Base-by-base conservation (phyloP, 1,140 invertebrate species). In the Papilio aristodemus region DNA sequence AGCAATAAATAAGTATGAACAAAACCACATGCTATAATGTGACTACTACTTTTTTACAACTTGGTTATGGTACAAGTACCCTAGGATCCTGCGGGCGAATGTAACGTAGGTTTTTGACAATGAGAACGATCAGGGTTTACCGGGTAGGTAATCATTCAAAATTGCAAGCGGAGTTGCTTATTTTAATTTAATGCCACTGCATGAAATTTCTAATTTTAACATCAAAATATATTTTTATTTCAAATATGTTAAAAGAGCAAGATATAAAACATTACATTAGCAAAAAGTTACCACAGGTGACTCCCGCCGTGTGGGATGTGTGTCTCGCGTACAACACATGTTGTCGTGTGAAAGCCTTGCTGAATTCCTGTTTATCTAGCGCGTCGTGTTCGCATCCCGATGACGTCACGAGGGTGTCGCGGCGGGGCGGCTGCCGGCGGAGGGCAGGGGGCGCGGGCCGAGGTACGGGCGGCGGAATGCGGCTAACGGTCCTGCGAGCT, bases 401-500 rank as follows among this genome's bases (percentile, higher is more conserved):
- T 43, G 71, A 70, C 69, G 67, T 72, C 71, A 69, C 32, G 57
- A 62, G 54, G 46, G 46, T 54, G 10, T 25, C 11, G 9, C 66
- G 59, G 50, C 69, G 62, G 6, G 67, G 66, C 66, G 67, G 69
- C 66, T 71, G 60, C 22, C 67, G 62, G 71, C 70, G 71, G n/a
- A n/a, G n/a, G n/a, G n/a, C n/a, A 63, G 38, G 43, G 36, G 22
- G 67, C 73, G n/a, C n/a, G n/a, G n/a, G n/a, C n/a, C n/a, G n/a
- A n/a, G n/a, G n/a, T n/a, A n/a, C n/a, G n/a, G 77, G 67, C 68
- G 59, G 62, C 70, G 80, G 83, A 79, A 81, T 81, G 81, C 71
- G 75, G 74, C 68, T 84, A 83, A 84, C 79, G 84, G 79, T 80
- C 71, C 78, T 69, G 68, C 64, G 72, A 74, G 77, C 77, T 73